Conservation (phyloP, 2,797 vertebrate genomes). For the Alosa sapidissima region DNA sequence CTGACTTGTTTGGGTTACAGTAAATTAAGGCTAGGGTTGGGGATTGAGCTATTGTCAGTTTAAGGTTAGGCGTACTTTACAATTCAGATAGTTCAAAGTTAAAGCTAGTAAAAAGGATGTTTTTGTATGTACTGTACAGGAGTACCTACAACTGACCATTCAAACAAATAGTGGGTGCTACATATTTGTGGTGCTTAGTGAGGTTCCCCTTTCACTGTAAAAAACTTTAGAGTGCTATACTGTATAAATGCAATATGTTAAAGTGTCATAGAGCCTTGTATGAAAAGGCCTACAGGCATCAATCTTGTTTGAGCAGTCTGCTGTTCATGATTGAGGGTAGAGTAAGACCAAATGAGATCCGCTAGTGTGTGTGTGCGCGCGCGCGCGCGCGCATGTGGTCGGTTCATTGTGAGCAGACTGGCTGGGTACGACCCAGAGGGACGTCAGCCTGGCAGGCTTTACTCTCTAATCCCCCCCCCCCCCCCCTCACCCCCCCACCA, state of each 20-base stretch:
- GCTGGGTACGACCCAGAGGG: neutral
- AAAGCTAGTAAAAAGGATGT: neutral
- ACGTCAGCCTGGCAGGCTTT: neutral
- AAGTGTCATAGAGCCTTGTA: neutral
- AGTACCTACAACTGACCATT: neutral
- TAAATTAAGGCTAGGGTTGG: neutral
- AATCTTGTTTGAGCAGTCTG: neutral
- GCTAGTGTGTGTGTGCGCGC: neutral
- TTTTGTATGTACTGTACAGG: too few species aligned
- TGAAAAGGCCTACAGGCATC: neutral
- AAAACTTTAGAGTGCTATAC: too few species aligned
- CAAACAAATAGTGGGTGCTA: too few species aligned
- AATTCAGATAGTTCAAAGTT: neutral
- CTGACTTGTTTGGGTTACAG: neutral
- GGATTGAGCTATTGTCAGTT: neutral
- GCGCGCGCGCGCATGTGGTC: neutral
- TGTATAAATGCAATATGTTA: too few species aligned
- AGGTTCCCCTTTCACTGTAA: too few species aligned
- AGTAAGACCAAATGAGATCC: neutral
- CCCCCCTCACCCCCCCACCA: neutral
- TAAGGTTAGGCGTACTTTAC: neutral
- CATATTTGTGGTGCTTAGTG: too few species aligned
- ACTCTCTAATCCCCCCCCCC: neutral
- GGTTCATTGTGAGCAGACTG: neutral
- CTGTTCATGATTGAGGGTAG: neutral